Percentiles rank a stretch among this genome's conserved stretches.
These are phyloP conservation scores for Cyclopterus lumpus DNA, from an alignment of 2,797 vertebrate species.

Conservation along the genomic window DNA sequence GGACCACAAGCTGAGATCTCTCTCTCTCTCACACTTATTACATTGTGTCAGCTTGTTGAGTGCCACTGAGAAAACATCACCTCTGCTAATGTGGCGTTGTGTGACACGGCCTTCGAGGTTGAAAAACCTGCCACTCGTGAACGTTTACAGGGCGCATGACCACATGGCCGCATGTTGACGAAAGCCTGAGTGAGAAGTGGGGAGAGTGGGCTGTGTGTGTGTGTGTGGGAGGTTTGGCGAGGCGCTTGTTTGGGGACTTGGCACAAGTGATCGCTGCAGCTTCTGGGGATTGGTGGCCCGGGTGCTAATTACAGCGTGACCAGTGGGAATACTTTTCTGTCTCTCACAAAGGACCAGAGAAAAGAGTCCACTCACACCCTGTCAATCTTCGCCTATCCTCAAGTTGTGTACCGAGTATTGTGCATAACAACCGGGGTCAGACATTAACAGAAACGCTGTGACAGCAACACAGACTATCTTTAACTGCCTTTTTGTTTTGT, in stretches of 20 bases:
- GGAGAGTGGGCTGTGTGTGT: conserved; percentile 28
- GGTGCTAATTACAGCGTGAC: conserved; percentile 75
- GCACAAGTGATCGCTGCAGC: conserved; percentile 44
- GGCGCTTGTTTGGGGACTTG: conserved; percentile 58
- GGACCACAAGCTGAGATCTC: conserved; percentile 53
- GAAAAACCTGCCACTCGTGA: conserved; percentile 60
- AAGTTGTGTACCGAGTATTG: conserved; percentile 3
- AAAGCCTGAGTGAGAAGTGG: conserved; percentile 24
- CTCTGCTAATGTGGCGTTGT: conserved; percentile 64
- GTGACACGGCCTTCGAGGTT: conserved; percentile 48
- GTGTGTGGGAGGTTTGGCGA: conserved; percentile 24
- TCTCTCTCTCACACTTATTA: conserved; percentile 53
- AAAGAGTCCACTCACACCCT: conserved; percentile 35
- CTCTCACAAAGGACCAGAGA: conserved; percentile 47
- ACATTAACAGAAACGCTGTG: conserved; percentile 14
- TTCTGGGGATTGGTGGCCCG: conserved; percentile 56
- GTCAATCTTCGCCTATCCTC: conserved; percentile 23
- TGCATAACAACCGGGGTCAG: conserved; percentile 7
- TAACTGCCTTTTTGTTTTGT: conserved; percentile 5
- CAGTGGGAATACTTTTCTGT: conserved; percentile 59
- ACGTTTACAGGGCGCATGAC: conserved; percentile 45
- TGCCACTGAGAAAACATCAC: conserved; percentile 65
- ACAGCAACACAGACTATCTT: conserved; percentile 5
- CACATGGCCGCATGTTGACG: conserved; percentile 25
- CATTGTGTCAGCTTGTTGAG: conserved; percentile 63